Conservation (phyloP, 1,140 invertebrate species). For the Pollicipes pollicipes region DNA sequence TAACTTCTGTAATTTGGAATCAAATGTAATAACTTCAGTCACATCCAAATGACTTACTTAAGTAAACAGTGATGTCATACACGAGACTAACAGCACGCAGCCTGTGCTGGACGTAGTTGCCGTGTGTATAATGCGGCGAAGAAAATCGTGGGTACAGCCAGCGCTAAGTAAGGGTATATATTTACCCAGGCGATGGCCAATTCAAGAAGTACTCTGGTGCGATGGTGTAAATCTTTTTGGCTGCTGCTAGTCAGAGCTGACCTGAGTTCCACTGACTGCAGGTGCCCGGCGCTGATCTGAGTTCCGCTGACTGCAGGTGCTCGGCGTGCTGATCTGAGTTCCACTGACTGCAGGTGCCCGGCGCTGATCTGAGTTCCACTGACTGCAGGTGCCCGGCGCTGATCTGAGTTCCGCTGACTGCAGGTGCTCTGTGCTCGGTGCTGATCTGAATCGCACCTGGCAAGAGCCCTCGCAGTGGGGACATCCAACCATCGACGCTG, state of each 20-base stretch:
- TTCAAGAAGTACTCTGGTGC: not conserved
- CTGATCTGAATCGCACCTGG: slow-evolving; percentile 84
- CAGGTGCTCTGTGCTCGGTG: slow-evolving; percentile 70
- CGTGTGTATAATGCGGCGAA: too few relatives aligned
- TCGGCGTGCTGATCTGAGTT: too few relatives aligned
- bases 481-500: slow-evolving; percentile 70
- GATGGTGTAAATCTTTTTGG: not conserved
- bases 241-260: too few relatives aligned
- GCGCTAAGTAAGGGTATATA: not conserved
- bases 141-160: too few relatives aligned
- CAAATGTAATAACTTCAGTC: not conserved
- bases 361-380: too few relatives aligned
- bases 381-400: too few relatives aligned
- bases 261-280: not conserved
- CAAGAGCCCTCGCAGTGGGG: slow-evolving; percentile 67
- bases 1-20: not conserved
- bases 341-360: too few relatives aligned
- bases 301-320: slow-evolving; percentile 15
- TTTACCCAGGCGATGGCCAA: not conserved
- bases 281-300: not conserved
- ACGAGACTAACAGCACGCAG: too few relatives aligned
- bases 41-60: not conserved
- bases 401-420: too few relatives aligned
- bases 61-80: not conserved
- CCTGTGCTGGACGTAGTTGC: too few relatives aligned